A percentile compares a stretch with the other conserved stretches of the same genome.
These are phyloP conservation scores for Mongoloraphidia duomilia DNA, from an alignment of 2,888 invertebrate genomes.

Conservation along the genomic window DNA sequence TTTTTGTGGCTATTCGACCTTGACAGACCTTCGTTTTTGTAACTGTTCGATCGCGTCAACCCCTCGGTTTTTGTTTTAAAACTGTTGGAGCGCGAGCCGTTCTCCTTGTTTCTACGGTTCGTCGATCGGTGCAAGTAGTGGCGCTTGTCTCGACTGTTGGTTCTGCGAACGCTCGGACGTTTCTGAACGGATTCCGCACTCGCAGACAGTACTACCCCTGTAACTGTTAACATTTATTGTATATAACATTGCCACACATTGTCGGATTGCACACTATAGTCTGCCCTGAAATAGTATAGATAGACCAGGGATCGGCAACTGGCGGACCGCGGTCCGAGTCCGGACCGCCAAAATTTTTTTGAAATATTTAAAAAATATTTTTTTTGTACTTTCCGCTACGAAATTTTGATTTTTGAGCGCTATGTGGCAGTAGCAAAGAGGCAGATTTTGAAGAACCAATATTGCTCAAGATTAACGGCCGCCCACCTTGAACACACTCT, in stretches of 20 bases:
- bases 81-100: constrained; percentile 31
- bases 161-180: constrained; percentile 38
- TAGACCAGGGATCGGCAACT: no score
- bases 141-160: constrained; percentile 37
- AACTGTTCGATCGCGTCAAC: constrained; percentile 28
- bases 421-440: no score
- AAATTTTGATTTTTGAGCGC: no score
- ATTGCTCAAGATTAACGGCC: no score
- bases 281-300: no score
- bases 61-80: constrained; percentile 29
- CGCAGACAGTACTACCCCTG: constrained; percentile 42
- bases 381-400: no score
- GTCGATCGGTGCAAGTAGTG: constrained; percentile 38
- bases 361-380: no score
- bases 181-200: constrained; percentile 49
- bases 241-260: constrained; percentile 8
- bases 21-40: constrained; percentile 27
- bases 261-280: no score
- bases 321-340: no score
- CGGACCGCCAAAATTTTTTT: no score
- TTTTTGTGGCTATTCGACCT: constrained; percentile 28
- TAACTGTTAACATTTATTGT: constrained; percentile 25
- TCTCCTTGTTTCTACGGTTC: constrained; percentile 41
- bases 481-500: no score
- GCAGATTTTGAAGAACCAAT: no score